Base-by-base conservation (phyloP, 2,888 invertebrate species). In the Sminthurinus aureus region DNA sequence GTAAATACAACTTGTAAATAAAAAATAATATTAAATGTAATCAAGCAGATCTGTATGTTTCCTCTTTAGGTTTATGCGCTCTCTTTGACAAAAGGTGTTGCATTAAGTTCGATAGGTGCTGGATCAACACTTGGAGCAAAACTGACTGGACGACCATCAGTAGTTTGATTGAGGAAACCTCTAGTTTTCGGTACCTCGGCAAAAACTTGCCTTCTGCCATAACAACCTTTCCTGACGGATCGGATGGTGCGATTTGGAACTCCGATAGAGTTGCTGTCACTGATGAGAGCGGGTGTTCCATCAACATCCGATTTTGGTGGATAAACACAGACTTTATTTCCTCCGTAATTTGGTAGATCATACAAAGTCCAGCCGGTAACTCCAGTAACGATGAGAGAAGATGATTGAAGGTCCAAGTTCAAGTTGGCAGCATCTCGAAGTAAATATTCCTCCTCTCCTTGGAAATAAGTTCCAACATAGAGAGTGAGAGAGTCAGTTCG, bases 361-460 rank as follows among this genome's bases (percentile, higher is more conserved):
- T 84, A 88, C 8, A 88, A 73, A 0, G 86, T 87, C 87, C 87
- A 87, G 15, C 83, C 13, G 13, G 79, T 66, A 0, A 78, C 24
- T 15, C 87, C 87, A 9, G 87, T 86, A 0, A 85, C 18, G 74
- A 85, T 78, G 0, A 85, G 13, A 12, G 85, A 85, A 0, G 38
- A 9, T 3, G 26, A 3, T 18, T 52, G 12, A 20, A 67, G 9
- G n/a, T 78, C 52, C n/a, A 85, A 20, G 20, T 24, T 58, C 6
- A 85, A 22, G 64, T 83, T 81, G 13, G 85, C 78, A n/a, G 83
- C 52, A 13, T 85, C 79, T 12, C 13, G 13, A n/a, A 51, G 22
- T 13, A 82, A 73, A 26, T 86, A 87, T 69, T 88, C 88, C 69
- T 87, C 88, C 20, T 58, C 38, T 8, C 85, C 87, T 78, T 88